Conservation (phyloP, 2,888 invertebrate genomes). For the Drosophila stalkeri region DNA sequence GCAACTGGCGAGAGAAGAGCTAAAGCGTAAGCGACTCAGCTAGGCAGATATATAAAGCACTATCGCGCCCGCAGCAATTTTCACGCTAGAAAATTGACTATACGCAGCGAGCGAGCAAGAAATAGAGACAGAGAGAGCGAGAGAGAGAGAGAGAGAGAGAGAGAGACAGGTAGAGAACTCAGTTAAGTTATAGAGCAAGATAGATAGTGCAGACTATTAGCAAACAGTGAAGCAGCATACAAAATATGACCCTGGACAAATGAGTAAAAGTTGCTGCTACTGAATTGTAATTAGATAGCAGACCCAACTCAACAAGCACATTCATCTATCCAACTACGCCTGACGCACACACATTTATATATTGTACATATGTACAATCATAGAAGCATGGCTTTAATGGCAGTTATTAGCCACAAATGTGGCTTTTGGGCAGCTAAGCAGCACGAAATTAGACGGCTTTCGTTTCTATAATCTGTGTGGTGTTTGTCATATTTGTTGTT, state of each 20-base stretch:
- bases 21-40: too few relatives aligned
- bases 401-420: constrained; percentile 43
- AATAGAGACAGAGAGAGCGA: too few relatives aligned
- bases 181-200: not conserved
- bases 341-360: not conserved
- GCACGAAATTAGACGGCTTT: constrained; percentile 37
- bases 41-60: not conserved
- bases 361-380: not conserved
- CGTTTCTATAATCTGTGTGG: constrained; percentile 37
- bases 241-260: constrained; percentile 36
- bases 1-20: not conserved
- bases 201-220: constrained; percentile 28
- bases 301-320: not conserved
- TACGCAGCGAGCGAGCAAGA: not conserved
- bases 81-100: constrained; percentile 55
- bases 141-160: too few relatives aligned
- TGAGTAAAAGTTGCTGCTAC: constrained; percentile 33
- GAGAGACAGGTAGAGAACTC: not conserved
- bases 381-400: constrained; percentile 33
- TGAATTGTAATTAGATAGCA: constrained; percentile 33
- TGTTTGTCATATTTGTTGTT: constrained; percentile 43
- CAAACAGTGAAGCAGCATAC: constrained; percentile 22
- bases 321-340: not conserved
- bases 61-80: constrained; percentile 54
- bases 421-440: constrained; percentile 43